Conservation (phyloP, 2,113 vertebrate genomes). For the Climacteris rufus region DNA sequence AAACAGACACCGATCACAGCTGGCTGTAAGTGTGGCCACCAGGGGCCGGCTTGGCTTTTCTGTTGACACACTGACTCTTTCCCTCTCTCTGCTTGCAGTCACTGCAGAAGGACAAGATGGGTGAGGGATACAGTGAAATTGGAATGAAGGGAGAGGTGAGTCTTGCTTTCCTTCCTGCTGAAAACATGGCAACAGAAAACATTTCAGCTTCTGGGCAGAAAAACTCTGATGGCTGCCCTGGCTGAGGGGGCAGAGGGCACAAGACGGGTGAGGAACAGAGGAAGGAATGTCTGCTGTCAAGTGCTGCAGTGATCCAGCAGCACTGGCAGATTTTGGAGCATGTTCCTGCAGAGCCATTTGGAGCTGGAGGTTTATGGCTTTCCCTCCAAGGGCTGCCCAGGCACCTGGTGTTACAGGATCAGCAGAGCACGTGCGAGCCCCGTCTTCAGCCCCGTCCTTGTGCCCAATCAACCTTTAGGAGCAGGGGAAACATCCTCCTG, state of each 20-base stretch:
- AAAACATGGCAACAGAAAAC: neutral
- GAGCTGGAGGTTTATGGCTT: neutral
- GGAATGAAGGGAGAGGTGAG: conserved; percentile 75
- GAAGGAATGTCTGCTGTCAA: neutral
- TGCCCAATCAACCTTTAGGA: too few species aligned
- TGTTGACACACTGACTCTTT: neutral
- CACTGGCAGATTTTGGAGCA: neutral
- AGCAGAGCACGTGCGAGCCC: neutral
- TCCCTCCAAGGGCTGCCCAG: rapidly evolving
- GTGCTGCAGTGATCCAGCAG: neutral
- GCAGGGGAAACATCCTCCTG: neutral
- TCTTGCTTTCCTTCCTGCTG: neutral
- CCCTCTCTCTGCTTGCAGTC: conserved; percentile 41
- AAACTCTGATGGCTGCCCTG: neutral
- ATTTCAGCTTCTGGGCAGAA: neutral
- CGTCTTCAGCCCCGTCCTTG: neutral
- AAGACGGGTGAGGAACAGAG: neutral
- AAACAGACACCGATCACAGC: neutral
- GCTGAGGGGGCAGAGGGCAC: neutral
- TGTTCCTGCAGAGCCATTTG: rapidly evolving
- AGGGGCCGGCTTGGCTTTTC: neutral
- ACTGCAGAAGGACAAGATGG: conserved; percentile 77
- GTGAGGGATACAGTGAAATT: conserved; percentile 77
- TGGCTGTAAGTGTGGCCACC: rapidly evolving
- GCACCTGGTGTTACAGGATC: neutral